Evolutionary conservation across 2,888 invertebrate genomes (phyloP).

Genomic region (Spodoptera picta): DNA sequence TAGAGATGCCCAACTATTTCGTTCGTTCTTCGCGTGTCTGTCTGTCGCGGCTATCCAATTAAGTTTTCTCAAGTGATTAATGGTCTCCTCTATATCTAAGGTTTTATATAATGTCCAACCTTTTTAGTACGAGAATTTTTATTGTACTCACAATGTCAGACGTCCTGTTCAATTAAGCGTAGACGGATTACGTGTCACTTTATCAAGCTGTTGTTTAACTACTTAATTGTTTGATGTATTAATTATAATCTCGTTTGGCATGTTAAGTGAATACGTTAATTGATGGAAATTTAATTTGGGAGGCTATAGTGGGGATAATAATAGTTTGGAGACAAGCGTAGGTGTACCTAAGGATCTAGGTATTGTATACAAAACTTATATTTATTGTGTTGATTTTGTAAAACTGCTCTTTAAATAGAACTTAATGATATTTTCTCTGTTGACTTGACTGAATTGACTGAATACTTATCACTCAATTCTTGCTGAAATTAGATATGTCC

Average conservation of each 20-base stretch:
- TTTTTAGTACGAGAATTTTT: constrained; percentile 46
- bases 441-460: too few relatives aligned
- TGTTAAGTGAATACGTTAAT: constrained; percentile 1
- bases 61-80: constrained; percentile 82
- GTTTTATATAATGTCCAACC: constrained; percentile 44
- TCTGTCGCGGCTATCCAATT: constrained; percentile 75
- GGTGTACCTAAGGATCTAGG: too few relatives aligned
- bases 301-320: too few relatives aligned
- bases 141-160: constrained; percentile 29
- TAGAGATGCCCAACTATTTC: constrained; percentile 38
- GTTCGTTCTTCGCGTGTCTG: constrained; percentile 69
- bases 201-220: constrained; percentile 33
- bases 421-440: too few relatives aligned
- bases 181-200: constrained; percentile 38
- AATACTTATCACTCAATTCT: too few relatives aligned
- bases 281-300: not conserved
- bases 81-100: constrained; percentile 58
- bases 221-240: constrained; percentile 19
- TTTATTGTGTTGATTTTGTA: too few relatives aligned
- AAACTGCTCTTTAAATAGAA: too few relatives aligned
- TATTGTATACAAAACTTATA: too few relatives aligned
- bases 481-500: too few relatives aligned
- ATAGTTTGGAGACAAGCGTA: too few relatives aligned
- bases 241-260: constrained; percentile 2
- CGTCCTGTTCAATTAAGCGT: constrained; percentile 44